phyloP scores from a whole-genome alignment of 2,113 vertebrate genomes.

The Macheiramphus alcinus region DNA sequence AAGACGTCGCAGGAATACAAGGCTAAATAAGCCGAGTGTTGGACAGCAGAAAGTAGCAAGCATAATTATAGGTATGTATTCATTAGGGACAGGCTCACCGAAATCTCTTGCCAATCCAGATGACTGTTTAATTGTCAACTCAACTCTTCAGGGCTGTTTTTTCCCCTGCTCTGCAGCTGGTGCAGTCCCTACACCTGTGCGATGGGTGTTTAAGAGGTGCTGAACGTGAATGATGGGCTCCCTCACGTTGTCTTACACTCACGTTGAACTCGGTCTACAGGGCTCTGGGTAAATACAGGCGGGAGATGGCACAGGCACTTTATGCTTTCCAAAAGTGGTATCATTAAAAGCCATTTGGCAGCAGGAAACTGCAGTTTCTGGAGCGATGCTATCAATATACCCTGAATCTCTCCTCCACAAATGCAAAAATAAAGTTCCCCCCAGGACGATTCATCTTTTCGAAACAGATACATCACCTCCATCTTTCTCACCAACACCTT shows the following conservation, averaged over 20 bases:
- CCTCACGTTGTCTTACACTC: background rate
- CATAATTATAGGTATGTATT: background rate
- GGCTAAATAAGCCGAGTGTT: rapidly evolving
- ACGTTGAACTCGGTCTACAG: rapidly evolving
- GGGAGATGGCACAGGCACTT: background rate
- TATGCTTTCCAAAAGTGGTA: rapidly evolving
- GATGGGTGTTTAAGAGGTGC: background rate
- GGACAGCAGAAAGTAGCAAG: background rate
- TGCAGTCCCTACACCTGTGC: background rate
- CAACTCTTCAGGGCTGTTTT: background rate
- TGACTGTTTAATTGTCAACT: background rate
- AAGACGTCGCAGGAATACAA: background rate
- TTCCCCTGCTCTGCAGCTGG: background rate
- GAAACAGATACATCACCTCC: background rate
- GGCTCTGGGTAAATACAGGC: background rate
- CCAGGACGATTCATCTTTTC: background rate
- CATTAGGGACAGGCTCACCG: background rate
- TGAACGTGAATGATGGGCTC: background rate
- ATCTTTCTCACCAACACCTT: background rate
- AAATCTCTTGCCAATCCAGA: background rate
- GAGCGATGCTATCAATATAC: rapidly evolving
- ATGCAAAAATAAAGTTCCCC: background rate
- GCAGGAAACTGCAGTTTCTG: background rate
- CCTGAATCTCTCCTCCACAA: background rate
- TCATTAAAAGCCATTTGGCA: background rate